Base-by-base conservation (phyloP, 2,797 vertebrate genomes). In the Crossoptilon crossoptilon region DNA sequence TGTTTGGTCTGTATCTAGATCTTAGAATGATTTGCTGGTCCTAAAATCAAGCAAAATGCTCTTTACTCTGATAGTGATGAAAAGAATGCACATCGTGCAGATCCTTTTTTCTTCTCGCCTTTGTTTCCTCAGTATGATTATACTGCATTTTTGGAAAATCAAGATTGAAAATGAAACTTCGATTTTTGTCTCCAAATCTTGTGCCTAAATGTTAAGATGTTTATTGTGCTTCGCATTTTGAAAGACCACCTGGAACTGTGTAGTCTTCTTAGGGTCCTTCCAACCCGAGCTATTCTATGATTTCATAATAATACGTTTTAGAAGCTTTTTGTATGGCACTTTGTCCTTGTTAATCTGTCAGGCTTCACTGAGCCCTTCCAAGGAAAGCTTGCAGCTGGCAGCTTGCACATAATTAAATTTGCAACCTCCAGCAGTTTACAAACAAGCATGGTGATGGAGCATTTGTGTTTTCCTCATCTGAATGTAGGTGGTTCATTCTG, bases 381-480 rank as follows among this genome's bases (percentile, higher is more conserved):
- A 85, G 62, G 75, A 87, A 66, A 89, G 70, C 69, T 69, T 88
- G 73, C 79, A 89, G 43, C 69, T 69, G 86, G 73, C 77, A 91
- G 39, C 29, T 78, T 70, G 70, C 58, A 3, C 0, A 0, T 73
- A 66, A 93, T 92, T 87, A 84, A 71, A 87, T 93, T 48, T 88
- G 66, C 82, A 75, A 16, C 62, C 67, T 88, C 55, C 60, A 43
- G 59, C 82, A 55, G 13, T 81, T 87, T 76, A 43, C 49, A 89
- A 35, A 71, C 56, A 39, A 66, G 43, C 46, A 6, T 64, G 1
- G 0, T 58, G 6, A 4, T 43, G 63, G 83, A 79, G 31, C 63
- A 77, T 85, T 81, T 60, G 60, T 1, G 1, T 89, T 79, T 76
- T 73, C 53, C 19, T 75, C 21, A 33, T 79, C 70, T 78, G 46